Evolutionary conservation across 2,888 invertebrate genomes (phyloP).

Genomic region (Apotomis betuletana): DNA sequence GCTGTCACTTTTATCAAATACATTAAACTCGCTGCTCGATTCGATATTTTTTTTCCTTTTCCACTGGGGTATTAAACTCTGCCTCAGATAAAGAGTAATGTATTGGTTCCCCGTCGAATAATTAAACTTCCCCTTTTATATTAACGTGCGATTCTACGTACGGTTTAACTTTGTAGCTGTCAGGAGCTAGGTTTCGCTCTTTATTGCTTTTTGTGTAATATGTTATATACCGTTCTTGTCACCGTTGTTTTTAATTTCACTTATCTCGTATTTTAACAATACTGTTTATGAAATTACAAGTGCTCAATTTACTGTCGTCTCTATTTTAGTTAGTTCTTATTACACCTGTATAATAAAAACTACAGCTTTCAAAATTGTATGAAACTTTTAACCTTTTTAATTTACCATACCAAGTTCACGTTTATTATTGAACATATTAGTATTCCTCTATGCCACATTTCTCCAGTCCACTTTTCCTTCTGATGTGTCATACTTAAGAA

Average conservation of each 20-base stretch:
- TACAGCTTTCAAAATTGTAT: too few species aligned
- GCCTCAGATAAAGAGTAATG: constrained; percentile 78
- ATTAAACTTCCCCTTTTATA: constrained; percentile 76
- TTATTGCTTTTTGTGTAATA: constrained; percentile 21
- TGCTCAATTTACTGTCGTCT: not conserved
- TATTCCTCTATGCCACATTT: too few species aligned
- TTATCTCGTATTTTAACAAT: not conserved
- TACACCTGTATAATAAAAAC: too few species aligned
- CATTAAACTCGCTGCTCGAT: constrained; percentile 79
- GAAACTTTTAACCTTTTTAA: too few species aligned
- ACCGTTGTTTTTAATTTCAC: not conserved
- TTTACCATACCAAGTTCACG: too few species aligned
- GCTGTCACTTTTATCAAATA: constrained; percentile 82
- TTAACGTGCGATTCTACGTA: constrained; percentile 48
- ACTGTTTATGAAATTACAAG: too few species aligned
- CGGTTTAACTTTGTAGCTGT: constrained; percentile 22
- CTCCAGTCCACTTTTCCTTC: too few species aligned
- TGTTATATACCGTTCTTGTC: not conserved
- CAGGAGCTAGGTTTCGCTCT: constrained; percentile 9
- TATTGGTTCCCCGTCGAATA: constrained; percentile 73
- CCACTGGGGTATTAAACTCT: constrained; percentile 66
- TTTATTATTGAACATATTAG: too few species aligned
- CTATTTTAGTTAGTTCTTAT: not conserved
- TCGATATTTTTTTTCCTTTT: constrained; percentile 67
- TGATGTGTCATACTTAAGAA: too few species aligned